Percentiles rank a stretch among this genome's conserved stretches.
Evolutionary conservation across 2,113 vertebrate species (phyloP).

Genomic region (Euleptes europaea): DNA sequence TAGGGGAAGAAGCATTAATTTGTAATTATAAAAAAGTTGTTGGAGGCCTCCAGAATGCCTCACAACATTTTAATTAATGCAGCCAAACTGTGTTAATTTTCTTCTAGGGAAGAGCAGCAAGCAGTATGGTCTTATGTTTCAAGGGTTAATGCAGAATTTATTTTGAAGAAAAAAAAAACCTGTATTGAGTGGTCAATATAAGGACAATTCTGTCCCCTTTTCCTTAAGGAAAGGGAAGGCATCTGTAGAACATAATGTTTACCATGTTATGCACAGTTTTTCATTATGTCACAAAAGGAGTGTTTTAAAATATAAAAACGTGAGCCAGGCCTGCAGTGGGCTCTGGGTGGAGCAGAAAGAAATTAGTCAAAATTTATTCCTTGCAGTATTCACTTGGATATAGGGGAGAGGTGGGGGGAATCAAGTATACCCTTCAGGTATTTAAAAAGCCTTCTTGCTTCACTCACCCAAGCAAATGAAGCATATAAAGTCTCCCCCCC

Average conservation of each 20-base stretch:
- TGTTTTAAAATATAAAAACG: neutral
- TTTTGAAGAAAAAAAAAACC: neutral
- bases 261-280: neutral
- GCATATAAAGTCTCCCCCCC: too few relatives aligned
- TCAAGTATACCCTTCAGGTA: neutral
- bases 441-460: too few relatives aligned
- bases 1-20: slow-evolving; percentile 38
- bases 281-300: neutral
- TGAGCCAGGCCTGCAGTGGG: neutral
- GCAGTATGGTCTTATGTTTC: slow-evolving; percentile 16
- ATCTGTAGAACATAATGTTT: slow-evolving; percentile 1
- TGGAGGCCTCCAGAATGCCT: slow-evolving; percentile 49
- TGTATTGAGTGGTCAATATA: neutral
- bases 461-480: too few relatives aligned
- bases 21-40: slow-evolving; percentile 60
- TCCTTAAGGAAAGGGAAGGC: neutral
- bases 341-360: neutral
- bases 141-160: slow-evolving; percentile 14
- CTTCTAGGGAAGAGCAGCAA: slow-evolving; percentile 16
- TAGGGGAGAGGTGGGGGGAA: neutral
- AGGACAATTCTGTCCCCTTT: neutral
- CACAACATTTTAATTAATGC: slow-evolving; percentile 57
- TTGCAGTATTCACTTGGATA: neutral
- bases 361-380: neutral
- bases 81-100: slow-evolving; percentile 25